These are phyloP conservation scores for Halocynthia roretzi DNA, from an alignment of 23 tunicate genomes.

Conservation along the genomic window DNA sequence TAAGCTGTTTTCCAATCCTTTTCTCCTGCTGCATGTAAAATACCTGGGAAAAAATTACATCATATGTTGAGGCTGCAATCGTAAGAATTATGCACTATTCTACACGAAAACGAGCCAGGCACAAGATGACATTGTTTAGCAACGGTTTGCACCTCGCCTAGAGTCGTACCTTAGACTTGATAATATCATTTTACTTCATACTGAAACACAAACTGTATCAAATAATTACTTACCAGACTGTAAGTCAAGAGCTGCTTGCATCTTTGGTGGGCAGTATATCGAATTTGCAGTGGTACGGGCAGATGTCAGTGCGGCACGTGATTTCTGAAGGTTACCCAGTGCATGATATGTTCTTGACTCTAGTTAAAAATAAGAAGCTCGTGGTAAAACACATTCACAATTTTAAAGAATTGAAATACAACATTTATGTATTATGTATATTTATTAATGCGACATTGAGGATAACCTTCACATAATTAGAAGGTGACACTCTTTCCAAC, in stretches of 20 bases:
- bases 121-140: too few species aligned
- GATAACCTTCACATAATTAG: too few species aligned
- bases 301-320: conserved; percentile 95
- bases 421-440: too few species aligned
- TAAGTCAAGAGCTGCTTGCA: conserved; percentile 96
- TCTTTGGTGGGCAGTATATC: conserved; percentile 98
- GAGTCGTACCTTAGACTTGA: too few species aligned
- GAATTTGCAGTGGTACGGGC: conserved; percentile 99
- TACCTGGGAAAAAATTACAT: conserved; percentile 24
- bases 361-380: not conserved
- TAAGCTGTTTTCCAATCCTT: conserved; percentile 99
- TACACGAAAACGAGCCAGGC: not conserved
- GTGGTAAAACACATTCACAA: not conserved
- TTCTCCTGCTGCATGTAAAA: conserved; percentile 96
- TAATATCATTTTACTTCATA: not conserved
- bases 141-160: too few species aligned
- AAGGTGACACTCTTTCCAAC: too few species aligned
- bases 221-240: conserved; percentile 71
- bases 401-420: not conserved
- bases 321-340: conserved; percentile 95
- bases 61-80: not conserved
- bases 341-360: conserved; percentile 94
- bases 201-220: not conserved
- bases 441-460: not conserved
- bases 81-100: not conserved